Evolutionary conservation across 2,888 invertebrate species (phyloP).

Genomic region (Teleogryllus oceanicus): DNA sequence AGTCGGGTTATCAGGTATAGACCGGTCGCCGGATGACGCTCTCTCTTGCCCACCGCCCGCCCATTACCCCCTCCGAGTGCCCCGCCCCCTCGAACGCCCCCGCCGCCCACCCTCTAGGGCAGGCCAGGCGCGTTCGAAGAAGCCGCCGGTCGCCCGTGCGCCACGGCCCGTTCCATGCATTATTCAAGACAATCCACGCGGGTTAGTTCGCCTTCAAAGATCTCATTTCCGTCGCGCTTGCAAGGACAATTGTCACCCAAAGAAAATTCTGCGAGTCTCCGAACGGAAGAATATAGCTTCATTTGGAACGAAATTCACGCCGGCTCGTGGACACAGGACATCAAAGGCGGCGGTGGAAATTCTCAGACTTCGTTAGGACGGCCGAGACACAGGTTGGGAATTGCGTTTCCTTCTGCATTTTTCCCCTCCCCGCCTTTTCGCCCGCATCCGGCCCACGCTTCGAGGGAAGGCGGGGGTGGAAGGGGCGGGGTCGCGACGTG

Average conservation of each 20-base stretch:
- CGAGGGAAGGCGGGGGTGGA: too few relatives aligned
- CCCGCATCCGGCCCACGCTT: not conserved
- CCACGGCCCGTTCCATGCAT: not conserved
- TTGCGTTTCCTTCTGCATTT: constrained; percentile 18
- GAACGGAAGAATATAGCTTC: constrained; percentile 18
- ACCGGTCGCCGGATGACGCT: too few relatives aligned
- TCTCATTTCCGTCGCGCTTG: constrained; percentile 18
- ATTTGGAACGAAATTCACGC: constrained; percentile 18
- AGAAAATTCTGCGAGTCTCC: constrained; percentile 9
- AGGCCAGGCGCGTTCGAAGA: too few relatives aligned
- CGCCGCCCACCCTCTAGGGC: too few relatives aligned
- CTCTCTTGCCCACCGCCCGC: not conserved
- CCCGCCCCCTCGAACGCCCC: not conserved
- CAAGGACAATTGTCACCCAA: constrained; percentile 9
- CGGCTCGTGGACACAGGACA: not conserved
- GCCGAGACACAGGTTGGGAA: constrained; percentile 10
- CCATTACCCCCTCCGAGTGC: not conserved
- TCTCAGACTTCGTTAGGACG: constrained; percentile 18
- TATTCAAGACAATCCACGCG: constrained; percentile 18
- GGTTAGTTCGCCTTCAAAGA: constrained; percentile 18
- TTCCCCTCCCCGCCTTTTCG: not conserved
- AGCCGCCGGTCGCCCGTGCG: too few relatives aligned
- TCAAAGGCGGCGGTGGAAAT: not conserved
- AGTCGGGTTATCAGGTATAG: too few relatives aligned
- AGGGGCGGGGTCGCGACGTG: not conserved